Percentiles rank a stretch among this genome's conserved stretches.
Evolutionary conservation across 2,113 vertebrate species (phyloP).

Genomic region (Eolophus roseicapilla): DNA sequence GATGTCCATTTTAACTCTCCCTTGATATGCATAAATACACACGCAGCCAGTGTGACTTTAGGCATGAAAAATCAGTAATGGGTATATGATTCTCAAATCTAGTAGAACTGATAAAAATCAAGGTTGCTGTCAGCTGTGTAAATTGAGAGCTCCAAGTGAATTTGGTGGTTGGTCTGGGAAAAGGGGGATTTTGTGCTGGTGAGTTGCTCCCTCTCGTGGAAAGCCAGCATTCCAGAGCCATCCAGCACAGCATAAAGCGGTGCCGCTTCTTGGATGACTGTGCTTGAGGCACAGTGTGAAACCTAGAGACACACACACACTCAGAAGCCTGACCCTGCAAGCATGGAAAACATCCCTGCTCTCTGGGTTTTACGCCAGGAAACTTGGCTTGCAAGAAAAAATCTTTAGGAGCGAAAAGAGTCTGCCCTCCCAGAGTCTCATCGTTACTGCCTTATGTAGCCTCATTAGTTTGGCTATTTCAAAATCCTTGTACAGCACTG

Average conservation of each 20-base stretch:
- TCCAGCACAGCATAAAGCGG: neutral
- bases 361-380: neutral
- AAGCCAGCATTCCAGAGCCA: neutral
- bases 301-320: neutral
- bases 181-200: constrained; percentile 72
- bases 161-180: constrained; percentile 37
- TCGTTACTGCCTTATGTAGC: neutral
- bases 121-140: constrained; percentile 70
- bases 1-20: constrained; percentile 42
- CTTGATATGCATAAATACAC: constrained; percentile 13
- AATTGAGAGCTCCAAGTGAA: constrained; percentile 69
- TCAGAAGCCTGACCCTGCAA: neutral
- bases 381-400: constrained; percentile 13
- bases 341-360: neutral
- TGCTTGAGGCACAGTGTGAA: neutral
- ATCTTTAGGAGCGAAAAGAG: neutral
- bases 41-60: constrained; percentile 22
- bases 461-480: neutral
- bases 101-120: constrained; percentile 73
- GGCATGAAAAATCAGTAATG: constrained; percentile 65
- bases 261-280: neutral
- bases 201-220: constrained; percentile 83
- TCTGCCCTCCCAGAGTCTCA: neutral
- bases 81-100: constrained; percentile 64
- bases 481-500: neutral